phyloP scores from a whole-genome alignment of 2,888 invertebrate genomes.

The Ophonus ardosiacus region DNA sequence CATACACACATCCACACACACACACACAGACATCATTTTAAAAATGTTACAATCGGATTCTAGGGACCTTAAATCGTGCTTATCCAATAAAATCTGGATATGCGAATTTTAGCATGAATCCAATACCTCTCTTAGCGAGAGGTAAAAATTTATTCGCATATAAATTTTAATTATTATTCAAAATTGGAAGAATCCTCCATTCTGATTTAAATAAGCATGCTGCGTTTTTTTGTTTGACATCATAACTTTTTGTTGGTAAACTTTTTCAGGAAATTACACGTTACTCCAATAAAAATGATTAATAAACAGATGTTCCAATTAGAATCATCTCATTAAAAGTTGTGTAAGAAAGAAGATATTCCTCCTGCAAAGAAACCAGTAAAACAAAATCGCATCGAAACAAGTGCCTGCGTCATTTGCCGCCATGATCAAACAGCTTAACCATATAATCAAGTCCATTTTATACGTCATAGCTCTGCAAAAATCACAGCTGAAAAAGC shows the following conservation, averaged over 20 bases:
- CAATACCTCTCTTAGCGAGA: too few relatives aligned
- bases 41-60: too few relatives aligned
- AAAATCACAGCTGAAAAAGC: conserved; percentile 34
- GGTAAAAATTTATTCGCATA: too few relatives aligned
- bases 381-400: conserved; percentile 21
- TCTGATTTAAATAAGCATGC: too few relatives aligned
- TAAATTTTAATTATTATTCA: too few relatives aligned
- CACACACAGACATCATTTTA: too few relatives aligned
- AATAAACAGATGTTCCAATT: not conserved
- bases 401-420: conserved; percentile 26
- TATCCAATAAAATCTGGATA: too few relatives aligned
- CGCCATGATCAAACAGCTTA: conserved; percentile 33
- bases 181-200: too few relatives aligned
- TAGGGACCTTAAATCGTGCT: too few relatives aligned
- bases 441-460: conserved; percentile 43
- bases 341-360: not conserved
- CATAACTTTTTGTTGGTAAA: not conserved
- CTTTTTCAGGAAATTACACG: not conserved
- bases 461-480: conserved; percentile 40
- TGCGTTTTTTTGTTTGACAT: too few relatives aligned
- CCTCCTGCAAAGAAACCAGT: not conserved
- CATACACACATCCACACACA: too few relatives aligned
- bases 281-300: not conserved
- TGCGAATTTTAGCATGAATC: too few relatives aligned
- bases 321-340: not conserved